A percentile compares a stretch with the other conserved stretches of the same genome.
Evolutionary conservation across 2,888 invertebrate genomes (phyloP).

Genomic region (Nowickia ferox): DNA sequence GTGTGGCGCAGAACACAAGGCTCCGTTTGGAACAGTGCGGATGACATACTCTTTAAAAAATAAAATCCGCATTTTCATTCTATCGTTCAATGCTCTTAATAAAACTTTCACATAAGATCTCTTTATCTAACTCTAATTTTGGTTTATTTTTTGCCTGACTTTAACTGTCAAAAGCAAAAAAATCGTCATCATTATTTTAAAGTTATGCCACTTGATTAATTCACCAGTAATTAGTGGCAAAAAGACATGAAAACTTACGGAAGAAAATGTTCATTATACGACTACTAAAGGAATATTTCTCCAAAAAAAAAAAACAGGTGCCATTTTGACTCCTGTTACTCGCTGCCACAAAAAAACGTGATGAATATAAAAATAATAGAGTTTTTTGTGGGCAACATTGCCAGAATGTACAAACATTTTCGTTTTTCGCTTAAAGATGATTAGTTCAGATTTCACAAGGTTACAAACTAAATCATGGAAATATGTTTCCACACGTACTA

Average conservation of each 20-base stretch:
- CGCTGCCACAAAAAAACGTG: constrained; percentile 63
- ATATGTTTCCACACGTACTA: not conserved
- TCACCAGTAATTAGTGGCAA: constrained; percentile 64
- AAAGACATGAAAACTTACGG: constrained; percentile 43
- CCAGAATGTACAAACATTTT: constrained; percentile 16
- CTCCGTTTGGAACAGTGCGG: too few species aligned
- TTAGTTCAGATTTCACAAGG: constrained; percentile 61
- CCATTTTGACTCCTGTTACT: constrained; percentile 57
- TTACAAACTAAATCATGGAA: constrained; percentile 59
- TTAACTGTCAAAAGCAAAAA: not conserved
- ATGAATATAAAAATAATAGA: constrained; percentile 67
- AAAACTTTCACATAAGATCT: not conserved
- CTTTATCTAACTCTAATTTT: not conserved
- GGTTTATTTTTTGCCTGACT: not conserved
- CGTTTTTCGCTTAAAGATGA: constrained; percentile 53
- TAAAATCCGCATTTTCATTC: too few species aligned
- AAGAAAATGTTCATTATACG: constrained; percentile 14
- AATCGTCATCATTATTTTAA: constrained; percentile 39
- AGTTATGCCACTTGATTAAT: constrained; percentile 64
- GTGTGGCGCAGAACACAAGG: too few species aligned
- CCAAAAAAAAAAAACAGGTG: constrained; percentile 46
- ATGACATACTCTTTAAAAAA: too few species aligned
- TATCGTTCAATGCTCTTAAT: too few species aligned
- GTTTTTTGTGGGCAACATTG: constrained; percentile 17
- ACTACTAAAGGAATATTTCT: not conserved